Base-by-base conservation (phyloP, 2,888 invertebrate species). In the Epinotia ramella region DNA sequence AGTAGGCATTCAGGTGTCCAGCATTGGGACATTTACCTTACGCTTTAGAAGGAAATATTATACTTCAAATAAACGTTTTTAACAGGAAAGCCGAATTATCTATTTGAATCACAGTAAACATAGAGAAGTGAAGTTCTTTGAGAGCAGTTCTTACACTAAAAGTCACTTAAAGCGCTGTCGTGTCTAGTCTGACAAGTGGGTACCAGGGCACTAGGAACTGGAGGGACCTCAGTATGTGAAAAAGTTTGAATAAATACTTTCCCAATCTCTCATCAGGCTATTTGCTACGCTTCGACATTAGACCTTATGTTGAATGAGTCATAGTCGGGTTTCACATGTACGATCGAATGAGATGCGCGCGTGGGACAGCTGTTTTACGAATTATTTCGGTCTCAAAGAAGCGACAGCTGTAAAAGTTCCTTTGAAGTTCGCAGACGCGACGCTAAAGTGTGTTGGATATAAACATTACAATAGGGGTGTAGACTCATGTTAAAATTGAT, bases 391-490 rank as follows among this genome's bases (percentile, higher is more conserved):
- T 59, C 49, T 72, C 76, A 76, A 71, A 76, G 56, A 66, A 53
- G 9, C 56, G 11, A 53, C 56, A 65, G 33, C 49, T 57, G 49
- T 70, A 65, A 69, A 75, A 70, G 53, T 71, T 72, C 33, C 71
- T 76, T 76, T 76, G 76, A 76, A 76, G 76, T 76, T 40, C 5
- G 18, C 49, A 69, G 70, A 59, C 65, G 63, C 18, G 5, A 64
- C 6, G 68, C n/a, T 67, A 73, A 67, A 70, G 44, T 60, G 59
- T 53, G 75, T 70, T 40, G 33, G 70, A 59, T 49, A 69, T 33
- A 69, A 59, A 16, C 68, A 68, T 46, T 64, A 57, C 69, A 53
- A 64, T 59, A 28, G 24, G 24, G 24, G 24, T 28, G 24, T 28
- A 28, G 24, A 28, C 24, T 20, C 20, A 20, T 20, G 20, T 20